A percentile compares a stretch with the other conserved stretches of the same genome.
phyloP scores from a whole-genome alignment of 2,797 vertebrate genomes.

The Hyperoplus immaculatus region DNA sequence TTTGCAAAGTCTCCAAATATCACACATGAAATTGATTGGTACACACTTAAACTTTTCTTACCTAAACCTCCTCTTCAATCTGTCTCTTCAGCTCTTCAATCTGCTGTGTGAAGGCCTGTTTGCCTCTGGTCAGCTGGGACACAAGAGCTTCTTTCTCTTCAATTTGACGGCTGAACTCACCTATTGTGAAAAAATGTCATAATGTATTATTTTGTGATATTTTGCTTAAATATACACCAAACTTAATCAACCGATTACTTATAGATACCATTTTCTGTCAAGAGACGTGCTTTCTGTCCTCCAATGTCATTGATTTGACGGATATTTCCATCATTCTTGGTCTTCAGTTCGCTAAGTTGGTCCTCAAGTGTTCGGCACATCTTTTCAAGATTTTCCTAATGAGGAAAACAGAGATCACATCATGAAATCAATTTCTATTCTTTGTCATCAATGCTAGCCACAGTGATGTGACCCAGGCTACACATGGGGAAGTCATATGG shows the following conservation, averaged over 20 bases:
- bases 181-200: conserved; percentile 57
- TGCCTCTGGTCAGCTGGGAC: conserved; percentile 91
- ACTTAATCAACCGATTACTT: neutral
- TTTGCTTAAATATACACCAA: neutral
- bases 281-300: conserved; percentile 88
- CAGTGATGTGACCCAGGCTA: conserved; percentile 91
- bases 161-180: conserved; percentile 89
- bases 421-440: too few relatives aligned
- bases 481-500: conserved; percentile 91
- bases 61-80: conserved; percentile 85
- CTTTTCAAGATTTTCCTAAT: conserved; percentile 90
- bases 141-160: conserved; percentile 91
- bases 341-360: conserved; percentile 89
- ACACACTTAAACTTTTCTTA: neutral
- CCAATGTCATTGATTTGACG: conserved; percentile 87
- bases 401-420: neutral
- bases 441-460: conserved; percentile 92
- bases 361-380: conserved; percentile 90
- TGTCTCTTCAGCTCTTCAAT: too few relatives aligned
- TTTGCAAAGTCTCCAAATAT: neutral
- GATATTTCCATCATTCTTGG: conserved; percentile 88
- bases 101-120: conserved; percentile 91
- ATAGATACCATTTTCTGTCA: conserved; percentile 90
- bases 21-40: too few relatives aligned
- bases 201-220: neutral